Base-by-base conservation (phyloP, 2,797 vertebrate genomes). In the Tapera naevia region DNA sequence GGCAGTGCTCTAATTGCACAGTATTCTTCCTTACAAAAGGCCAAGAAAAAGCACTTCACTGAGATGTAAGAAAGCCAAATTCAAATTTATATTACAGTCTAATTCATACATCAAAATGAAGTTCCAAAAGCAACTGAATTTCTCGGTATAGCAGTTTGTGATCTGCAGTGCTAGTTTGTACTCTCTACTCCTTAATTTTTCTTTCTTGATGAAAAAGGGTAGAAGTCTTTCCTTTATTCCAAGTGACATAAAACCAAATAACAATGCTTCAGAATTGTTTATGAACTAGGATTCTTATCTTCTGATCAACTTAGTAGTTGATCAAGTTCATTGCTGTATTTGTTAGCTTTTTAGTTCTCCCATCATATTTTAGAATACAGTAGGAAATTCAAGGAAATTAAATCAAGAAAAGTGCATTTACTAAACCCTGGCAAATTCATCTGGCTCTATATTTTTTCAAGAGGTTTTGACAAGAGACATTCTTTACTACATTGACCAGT, bases 391-490 rank as follows among this genome's bases (percentile, higher is more conserved):
- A 85, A 94, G 73, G 32, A 87, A 90, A 71, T 23, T 39, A 86
- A 91, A 86, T 35, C 7, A 90, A 74, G 56, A 70, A 89, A 73
- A 88, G 18, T 12, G 10, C 13, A 85, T 37, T 27, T 7, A 61
- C 19, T 62, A 17, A 32, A 88, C 61, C 16, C 41, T 88, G 72
- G 65, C 43, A 96, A 89, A 88, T 71, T 74, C 5, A 28, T 65
- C 46, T 83, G 73, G 72, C 46, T 69, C 9, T 62, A 48, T 6
- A 8, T 72, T 83, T 92, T 92, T 92, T 95, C 65, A 94, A 92
- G 65, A 54, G 79, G 13, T 27, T 43, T 95, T 93, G 85, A 94
- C 73, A 91, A 79, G 75, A 81, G 21, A 9, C 73, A 62, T 78
- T 93, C 58, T 93, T 80, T 81, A 66, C 60, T 72, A 19, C 5